These are phyloP conservation scores for Gobio occitaniae DNA, from an alignment of 2,797 vertebrate species.

Conservation along the genomic window DNA sequence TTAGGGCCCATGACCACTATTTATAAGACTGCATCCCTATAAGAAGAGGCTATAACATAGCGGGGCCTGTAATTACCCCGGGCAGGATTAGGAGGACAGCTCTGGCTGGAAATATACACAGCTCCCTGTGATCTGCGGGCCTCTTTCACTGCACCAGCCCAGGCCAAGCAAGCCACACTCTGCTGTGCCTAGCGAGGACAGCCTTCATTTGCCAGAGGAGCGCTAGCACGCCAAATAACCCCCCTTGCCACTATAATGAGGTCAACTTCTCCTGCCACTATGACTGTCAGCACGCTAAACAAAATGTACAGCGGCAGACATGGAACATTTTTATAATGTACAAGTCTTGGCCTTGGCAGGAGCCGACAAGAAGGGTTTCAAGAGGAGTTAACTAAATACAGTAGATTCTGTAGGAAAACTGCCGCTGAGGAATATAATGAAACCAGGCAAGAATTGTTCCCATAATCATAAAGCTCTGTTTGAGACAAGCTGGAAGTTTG, in stretches of 20 bases:
- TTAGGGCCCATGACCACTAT: slow-evolving; percentile 66
- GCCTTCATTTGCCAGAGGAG: slow-evolving; percentile 10
- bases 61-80: slow-evolving; percentile 77
- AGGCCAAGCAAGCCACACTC: slow-evolving; percentile 43
- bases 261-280: slow-evolving; percentile 10
- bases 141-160: slow-evolving; percentile 34
- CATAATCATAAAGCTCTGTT: slow-evolving; percentile 5
- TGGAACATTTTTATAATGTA: slow-evolving; percentile 28
- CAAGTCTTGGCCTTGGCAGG: slow-evolving; percentile 1
- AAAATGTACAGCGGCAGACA: slow-evolving; percentile 17
- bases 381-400: slow-evolving; percentile 1
- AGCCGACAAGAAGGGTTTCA: not conserved
- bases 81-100: slow-evolving; percentile 69
- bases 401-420: slow-evolving; percentile 19
- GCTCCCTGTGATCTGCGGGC: slow-evolving; percentile 69
- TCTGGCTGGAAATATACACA: slow-evolving; percentile 70
- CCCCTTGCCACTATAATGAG: slow-evolving; percentile 43
- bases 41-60: slow-evolving; percentile 56
- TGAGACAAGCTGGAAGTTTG: slow-evolving; percentile 39
- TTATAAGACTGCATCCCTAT: slow-evolving; percentile 65
- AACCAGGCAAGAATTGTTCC: slow-evolving; percentile 34
- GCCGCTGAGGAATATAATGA: slow-evolving; percentile 16
- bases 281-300: slow-evolving; percentile 26
- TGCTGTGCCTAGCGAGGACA: not conserved
- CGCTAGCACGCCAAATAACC: slow-evolving; percentile 51